A percentile compares a stretch with the other conserved stretches of the same genome.
These are phyloP conservation scores for Pantelozetes paolii DNA, from an alignment of 2,888 invertebrate species.

Conservation along the genomic window DNA sequence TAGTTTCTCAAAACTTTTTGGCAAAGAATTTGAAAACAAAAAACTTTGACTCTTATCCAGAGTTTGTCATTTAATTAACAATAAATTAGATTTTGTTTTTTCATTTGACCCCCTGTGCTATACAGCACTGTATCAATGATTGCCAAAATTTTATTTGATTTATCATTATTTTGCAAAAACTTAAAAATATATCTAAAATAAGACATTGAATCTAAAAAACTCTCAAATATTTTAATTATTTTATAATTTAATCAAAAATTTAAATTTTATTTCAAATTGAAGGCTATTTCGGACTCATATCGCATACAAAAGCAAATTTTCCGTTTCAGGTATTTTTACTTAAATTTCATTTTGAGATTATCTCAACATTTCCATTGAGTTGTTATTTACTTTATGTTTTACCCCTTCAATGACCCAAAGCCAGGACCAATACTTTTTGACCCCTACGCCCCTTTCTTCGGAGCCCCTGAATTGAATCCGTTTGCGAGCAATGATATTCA, in stretches of 20 bases:
- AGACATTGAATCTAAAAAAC: not conserved
- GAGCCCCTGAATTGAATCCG: not conserved
- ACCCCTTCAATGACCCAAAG: too few relatives aligned
- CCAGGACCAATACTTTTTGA: not conserved
- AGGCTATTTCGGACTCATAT: conserved; percentile 11
- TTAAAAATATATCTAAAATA: not conserved
- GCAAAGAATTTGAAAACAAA: too few relatives aligned
- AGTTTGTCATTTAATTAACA: not conserved
- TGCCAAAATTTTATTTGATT: too few relatives aligned
- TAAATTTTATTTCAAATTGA: not conserved
- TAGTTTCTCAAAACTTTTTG: too few relatives aligned
- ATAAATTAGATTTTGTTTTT: not conserved
- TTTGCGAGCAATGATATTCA: conserved; percentile 21
- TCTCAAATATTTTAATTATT: not conserved
- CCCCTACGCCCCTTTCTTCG: conserved; percentile 9
- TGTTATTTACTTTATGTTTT: not conserved
- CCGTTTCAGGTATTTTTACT: conserved; percentile 25
- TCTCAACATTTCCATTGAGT: not conserved
- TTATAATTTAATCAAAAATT: not conserved
- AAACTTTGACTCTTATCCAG: too few relatives aligned
- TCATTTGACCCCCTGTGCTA: too few relatives aligned
- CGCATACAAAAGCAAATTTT: not conserved
- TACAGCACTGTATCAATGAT: too few relatives aligned
- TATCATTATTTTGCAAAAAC: too few relatives aligned
- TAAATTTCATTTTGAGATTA: not conserved